Evolutionary conservation across 64 coral and sea anemone species (phyloP).

Genomic region (Orbicella faveolata): DNA sequence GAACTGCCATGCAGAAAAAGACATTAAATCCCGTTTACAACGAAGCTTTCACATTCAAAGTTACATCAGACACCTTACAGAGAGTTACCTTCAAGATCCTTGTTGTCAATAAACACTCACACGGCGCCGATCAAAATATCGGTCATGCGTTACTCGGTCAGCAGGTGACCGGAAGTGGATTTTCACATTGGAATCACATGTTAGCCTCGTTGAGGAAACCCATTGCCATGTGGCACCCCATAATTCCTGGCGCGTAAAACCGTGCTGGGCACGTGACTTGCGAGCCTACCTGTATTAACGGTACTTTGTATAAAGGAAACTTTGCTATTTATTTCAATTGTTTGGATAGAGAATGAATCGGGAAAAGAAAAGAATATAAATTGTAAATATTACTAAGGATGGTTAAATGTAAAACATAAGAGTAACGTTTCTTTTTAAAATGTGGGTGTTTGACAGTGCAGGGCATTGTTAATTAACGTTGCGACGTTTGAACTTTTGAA

Average conservation of each 20-base stretch:
- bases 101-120: conserved; percentile 87
- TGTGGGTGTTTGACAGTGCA: neutral
- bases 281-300: neutral
- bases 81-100: conserved; percentile 82
- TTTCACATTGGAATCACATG: conserved; percentile 98
- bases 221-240: conserved; percentile 97
- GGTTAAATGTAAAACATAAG: neutral
- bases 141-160: conserved; percentile 87
- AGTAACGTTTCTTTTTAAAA: neutral
- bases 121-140: conserved; percentile 85
- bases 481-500: too few relatives aligned
- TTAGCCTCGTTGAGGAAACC: conserved; percentile 80
- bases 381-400: neutral
- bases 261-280: neutral
- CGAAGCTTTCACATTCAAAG: conserved; percentile 97
- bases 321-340: neutral
- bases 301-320: neutral
- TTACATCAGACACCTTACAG: conserved; percentile 77
- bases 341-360: neutral
- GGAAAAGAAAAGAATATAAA: too few relatives aligned
- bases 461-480: neutral
- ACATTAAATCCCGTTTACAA: conserved; percentile 95
- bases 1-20: conserved; percentile 85
- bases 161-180: conserved; percentile 79
- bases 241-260: conserved; percentile 51